Conservation (phyloP, 1,140 invertebrate species). For the Camponotus vicinus region DNA sequence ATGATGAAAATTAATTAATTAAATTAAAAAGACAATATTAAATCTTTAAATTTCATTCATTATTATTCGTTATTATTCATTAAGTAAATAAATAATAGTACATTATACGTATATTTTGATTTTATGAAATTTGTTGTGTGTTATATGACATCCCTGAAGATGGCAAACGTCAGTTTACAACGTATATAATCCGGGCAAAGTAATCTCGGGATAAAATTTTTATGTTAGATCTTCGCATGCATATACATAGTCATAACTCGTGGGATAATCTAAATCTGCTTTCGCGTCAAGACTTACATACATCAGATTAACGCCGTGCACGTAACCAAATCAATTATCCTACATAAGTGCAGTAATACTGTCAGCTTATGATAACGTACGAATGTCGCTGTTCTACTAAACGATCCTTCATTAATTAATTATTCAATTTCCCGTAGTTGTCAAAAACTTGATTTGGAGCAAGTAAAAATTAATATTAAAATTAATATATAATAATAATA, state of each 20-base stretch:
- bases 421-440: conserved; percentile 11
- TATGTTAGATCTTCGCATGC: background rate
- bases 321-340: conserved; percentile 67
- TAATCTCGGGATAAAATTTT: background rate
- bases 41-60: background rate
- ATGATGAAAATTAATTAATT: too few species aligned
- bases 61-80: background rate
- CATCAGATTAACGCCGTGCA: conserved; percentile 44
- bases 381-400: conserved; percentile 21
- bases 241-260: conserved; percentile 27
- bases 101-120: background rate
- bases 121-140: background rate
- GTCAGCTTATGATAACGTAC: conserved; percentile 49
- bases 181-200: background rate
- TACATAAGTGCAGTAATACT: conserved; percentile 56
- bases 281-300: conserved; percentile 17
- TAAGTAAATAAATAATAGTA: too few species aligned
- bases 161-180: background rate
- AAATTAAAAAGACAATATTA: background rate
- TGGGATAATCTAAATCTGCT: conserved; percentile 57
- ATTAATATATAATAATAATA: background rate
- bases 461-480: background rate
- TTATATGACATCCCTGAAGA: background rate
- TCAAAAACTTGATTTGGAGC: background rate
- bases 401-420: conserved; percentile 29